Base-by-base conservation (phyloP, 2,888 invertebrate genomes). In the Agriopis leucophaearia region DNA sequence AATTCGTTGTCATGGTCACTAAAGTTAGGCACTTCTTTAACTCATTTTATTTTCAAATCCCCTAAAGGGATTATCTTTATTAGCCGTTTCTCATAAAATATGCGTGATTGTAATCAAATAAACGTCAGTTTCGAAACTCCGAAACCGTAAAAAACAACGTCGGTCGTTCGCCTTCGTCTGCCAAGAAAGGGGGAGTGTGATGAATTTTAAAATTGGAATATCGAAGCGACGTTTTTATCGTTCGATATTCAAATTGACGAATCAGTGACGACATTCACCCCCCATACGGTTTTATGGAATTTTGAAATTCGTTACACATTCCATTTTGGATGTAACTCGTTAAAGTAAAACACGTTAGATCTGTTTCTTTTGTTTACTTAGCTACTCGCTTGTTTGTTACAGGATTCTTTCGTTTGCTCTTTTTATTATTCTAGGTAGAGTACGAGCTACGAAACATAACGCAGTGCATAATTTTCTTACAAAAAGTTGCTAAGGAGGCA, bases 171-270 rank as follows among this genome's bases (percentile, higher is more conserved):
- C 36, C 48, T 45, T 44, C 47, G 51, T 35, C 27, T 55, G 38
- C 45, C 76, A 77, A 78, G 73, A 76, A 76, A 79, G 73, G 72
- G 70, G 70, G 77, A 79, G 66, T 76, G 81, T 74, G 80, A 88
- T 88, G 82, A 88, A 87, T 87, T 88, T 88, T 82, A 84, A 87
- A 87, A 84, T 85, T 81, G 75, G 84, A 87, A 87, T 84, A 83
- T 80, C 76, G 72, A 71, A 75, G 79, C 77, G 75, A 73, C 75
- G 74, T 77, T 84, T 82, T 85, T 79, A 78, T 79, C 76, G 77
- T 78, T 82, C 81, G 82, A 84, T 85, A 88, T 87, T 84, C 84
- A 86, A 86, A 88, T 87, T 84, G 85, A 82, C 82, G 85, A 85
- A 84, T 86, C 82, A 81, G 81, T 67, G 60, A 68, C 61, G 73